Percentiles rank a stretch among this genome's conserved stretches.
These are phyloP conservation scores for Portevinia maculata DNA, from an alignment of 2,888 invertebrate species.

Conservation along the genomic window DNA sequence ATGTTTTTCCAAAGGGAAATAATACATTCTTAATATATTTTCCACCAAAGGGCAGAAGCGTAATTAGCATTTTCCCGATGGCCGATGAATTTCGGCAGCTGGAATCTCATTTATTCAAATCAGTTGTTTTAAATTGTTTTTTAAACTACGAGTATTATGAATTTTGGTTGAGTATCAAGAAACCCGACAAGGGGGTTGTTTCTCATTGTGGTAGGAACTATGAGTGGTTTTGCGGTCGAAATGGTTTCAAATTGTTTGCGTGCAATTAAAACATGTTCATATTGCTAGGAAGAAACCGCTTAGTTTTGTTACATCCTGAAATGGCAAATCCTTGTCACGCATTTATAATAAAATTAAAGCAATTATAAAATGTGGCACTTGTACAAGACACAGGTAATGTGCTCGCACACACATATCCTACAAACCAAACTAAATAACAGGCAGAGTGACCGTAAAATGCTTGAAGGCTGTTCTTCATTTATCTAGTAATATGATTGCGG, in stretches of 20 bases:
- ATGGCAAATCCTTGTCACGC: conserved; percentile 24
- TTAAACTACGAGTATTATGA: conserved; percentile 25
- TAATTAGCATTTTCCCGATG: conserved; percentile 51
- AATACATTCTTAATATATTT: conserved; percentile 45
- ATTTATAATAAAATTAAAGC: conserved; percentile 13
- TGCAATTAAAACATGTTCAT: background rate
- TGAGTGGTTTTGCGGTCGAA: conserved; percentile 15
- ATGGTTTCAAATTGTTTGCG: background rate
- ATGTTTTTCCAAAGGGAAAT: conserved; percentile 37
- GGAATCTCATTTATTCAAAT: conserved; percentile 48
- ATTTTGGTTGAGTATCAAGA: background rate
- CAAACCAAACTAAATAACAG: conserved; percentile 27
- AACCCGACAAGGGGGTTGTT: background rate
- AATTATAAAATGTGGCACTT: conserved; percentile 20
- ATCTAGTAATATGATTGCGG: conserved; percentile 43
- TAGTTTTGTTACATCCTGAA: conserved; percentile 9
- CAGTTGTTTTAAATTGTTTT: conserved; percentile 7
- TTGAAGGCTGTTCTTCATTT: conserved; percentile 49
- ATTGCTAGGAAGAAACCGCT: background rate
- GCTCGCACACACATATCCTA: background rate
- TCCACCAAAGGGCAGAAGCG: background rate
- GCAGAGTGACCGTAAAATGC: conserved; percentile 26
- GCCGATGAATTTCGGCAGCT: conserved; percentile 50
- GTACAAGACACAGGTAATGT: background rate
- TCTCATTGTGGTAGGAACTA: background rate